Percentiles rank a stretch among this genome's conserved stretches.
Evolutionary conservation across 1,140 invertebrate genomes (phyloP).

Genomic region (Pseudomyrmex flavicornis): DNA sequence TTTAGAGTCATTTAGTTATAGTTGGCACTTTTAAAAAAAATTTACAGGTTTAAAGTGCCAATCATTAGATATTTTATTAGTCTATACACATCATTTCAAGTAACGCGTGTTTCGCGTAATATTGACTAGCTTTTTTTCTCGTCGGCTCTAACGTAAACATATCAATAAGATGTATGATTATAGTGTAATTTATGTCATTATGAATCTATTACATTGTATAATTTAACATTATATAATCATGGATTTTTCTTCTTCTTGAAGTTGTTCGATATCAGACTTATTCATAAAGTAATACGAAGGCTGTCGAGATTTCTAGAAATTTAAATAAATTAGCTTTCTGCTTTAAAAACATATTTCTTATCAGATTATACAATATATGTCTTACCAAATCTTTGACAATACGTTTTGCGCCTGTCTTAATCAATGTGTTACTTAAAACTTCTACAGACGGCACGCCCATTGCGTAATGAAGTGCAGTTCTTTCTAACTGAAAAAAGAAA

Average conservation of each 20-base stretch:
- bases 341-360: not conserved
- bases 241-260: conserved; percentile 92
- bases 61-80: no score
- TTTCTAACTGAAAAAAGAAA: conserved; percentile 89
- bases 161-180: not conserved
- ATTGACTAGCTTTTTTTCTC: not conserved
- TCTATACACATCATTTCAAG: no score
- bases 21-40: no score
- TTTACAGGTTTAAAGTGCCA: no score
- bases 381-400: conserved; percentile 92
- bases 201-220: conserved; percentile 2
- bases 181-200: conserved; percentile 5
- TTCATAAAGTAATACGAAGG: conserved; percentile 97
- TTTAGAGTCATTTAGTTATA: no score
- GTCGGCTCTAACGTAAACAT: not conserved
- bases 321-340: conserved; percentile 18
- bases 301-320: conserved; percentile 90
- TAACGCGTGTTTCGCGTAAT: not conserved
- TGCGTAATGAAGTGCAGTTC: conserved; percentile 94
- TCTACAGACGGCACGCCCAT: conserved; percentile 95
- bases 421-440: conserved; percentile 91
- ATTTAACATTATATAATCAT: conserved; percentile 64
- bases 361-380: not conserved
- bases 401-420: conserved; percentile 92
- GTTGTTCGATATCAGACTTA: conserved; percentile 92